Evolutionary conservation across 2,113 vertebrate genomes (phyloP).

Genomic region (Hydropotes inermis): DNA sequence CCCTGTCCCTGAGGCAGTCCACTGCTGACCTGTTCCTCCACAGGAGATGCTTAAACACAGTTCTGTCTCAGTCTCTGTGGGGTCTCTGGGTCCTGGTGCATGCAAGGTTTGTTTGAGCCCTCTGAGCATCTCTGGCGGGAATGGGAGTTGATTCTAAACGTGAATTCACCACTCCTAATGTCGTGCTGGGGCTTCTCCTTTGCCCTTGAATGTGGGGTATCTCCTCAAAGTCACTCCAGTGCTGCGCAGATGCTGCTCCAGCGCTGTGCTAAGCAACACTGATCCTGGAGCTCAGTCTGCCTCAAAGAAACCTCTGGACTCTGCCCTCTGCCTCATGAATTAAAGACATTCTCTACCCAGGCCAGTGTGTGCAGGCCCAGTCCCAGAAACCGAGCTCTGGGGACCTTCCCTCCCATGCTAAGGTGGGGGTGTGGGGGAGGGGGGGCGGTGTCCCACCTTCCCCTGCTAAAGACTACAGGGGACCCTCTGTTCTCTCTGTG

Average conservation of each 20-base stretch:
- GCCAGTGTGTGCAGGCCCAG: background rate
- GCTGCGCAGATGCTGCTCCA: rapidly evolving
- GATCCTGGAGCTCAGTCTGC: background rate
- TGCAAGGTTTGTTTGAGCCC: background rate
- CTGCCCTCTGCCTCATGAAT: background rate
- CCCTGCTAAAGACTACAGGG: background rate
- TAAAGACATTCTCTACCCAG: background rate
- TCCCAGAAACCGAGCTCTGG: background rate
- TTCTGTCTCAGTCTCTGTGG: background rate
- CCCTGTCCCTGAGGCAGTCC: background rate
- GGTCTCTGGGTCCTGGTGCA: background rate
- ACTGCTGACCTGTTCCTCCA: background rate
- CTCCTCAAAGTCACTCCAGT: background rate
- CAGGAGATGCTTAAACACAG: background rate
- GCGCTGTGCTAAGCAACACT: background rate
- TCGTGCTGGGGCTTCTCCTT: background rate
- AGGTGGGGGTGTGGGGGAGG: rapidly evolving
- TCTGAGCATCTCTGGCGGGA: rapidly evolving
- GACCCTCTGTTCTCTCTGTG: background rate
- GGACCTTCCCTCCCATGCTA: background rate
- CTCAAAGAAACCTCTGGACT: background rate
- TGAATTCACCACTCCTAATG: background rate
- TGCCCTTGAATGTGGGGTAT: background rate
- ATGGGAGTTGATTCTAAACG: background rate
- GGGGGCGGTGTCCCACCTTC: background rate